Percentiles rank a stretch among this genome's conserved stretches.
These are phyloP conservation scores for Merodon equestris DNA, from an alignment of 2,888 invertebrate species.

Conservation along the genomic window DNA sequence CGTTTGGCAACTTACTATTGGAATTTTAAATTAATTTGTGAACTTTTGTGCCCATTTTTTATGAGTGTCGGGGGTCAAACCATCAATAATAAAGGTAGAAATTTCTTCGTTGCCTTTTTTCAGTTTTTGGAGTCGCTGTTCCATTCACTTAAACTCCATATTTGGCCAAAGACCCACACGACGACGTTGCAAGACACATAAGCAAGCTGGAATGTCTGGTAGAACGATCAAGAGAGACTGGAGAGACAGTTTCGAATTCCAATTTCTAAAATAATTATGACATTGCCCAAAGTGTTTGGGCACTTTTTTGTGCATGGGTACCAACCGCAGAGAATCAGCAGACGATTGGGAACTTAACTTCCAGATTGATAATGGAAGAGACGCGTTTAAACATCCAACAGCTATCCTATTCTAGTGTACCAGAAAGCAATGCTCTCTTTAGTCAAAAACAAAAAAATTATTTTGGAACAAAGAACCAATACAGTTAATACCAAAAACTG, in stretches of 20 bases:
- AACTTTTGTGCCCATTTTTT: no score
- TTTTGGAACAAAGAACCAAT: constrained; percentile 3
- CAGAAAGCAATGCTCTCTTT: no score
- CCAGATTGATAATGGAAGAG: constrained; percentile 45
- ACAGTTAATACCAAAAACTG: constrained; percentile 5
- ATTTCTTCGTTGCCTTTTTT: no score
- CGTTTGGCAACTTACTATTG: no score
- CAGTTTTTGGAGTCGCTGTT: constrained; percentile 70
- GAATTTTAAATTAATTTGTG: no score
- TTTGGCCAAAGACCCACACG: constrained; percentile 18
- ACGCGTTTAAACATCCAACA: constrained; percentile 21
- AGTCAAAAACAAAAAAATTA: no score
- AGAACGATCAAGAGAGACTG: constrained; percentile 22
- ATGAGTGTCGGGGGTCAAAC: no score
- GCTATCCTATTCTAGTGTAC: background rate
- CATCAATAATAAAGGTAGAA: no score
- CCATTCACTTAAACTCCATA: constrained; percentile 21
- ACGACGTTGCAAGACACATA: constrained; percentile 28
- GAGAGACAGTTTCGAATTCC: constrained; percentile 38
- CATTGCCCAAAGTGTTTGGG: constrained; percentile 12
- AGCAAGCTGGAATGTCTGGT: constrained; percentile 22
- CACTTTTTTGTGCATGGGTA: constrained; percentile 41
- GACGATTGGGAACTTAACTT: constrained; percentile 34
- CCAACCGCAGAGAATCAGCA: constrained; percentile 33
- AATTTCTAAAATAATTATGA: constrained; percentile 60